Percentiles rank a stretch among this genome's conserved stretches.
phyloP scores from a whole-genome alignment of 2,113 vertebrate genomes.

The Cricetomys ansorgei region DNA sequence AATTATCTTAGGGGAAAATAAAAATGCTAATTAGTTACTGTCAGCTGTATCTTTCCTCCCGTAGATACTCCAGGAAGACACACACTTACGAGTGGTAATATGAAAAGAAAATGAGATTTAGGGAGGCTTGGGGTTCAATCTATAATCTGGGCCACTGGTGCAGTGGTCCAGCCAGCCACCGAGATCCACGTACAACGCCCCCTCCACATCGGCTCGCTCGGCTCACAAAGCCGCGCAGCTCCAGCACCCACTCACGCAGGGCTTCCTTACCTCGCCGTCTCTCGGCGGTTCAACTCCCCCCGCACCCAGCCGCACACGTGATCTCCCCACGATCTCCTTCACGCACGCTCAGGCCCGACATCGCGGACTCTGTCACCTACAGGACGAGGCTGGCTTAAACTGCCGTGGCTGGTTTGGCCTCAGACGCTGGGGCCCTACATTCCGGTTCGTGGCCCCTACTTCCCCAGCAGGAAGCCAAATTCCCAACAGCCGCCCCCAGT shows the following conservation, averaged over 20 bases:
- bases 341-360: not conserved
- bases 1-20: not conserved
- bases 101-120: not conserved
- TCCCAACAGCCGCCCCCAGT: fast-evolving
- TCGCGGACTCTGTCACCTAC: not conserved
- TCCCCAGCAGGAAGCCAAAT: not conserved
- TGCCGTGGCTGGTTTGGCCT: not conserved
- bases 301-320: not conserved
- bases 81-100: not conserved
- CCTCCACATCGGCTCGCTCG: not conserved
- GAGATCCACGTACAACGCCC: not conserved
- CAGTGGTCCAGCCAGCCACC: not conserved
- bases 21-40: not conserved
- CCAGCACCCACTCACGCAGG: not conserved
- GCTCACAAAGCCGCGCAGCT: not conserved
- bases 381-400: not conserved
- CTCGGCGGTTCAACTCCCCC: not conserved
- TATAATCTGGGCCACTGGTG: not conserved
- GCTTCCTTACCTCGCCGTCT: not conserved
- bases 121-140: not conserved
- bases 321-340: not conserved
- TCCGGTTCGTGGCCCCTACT: not conserved
- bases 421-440: not conserved
- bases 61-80: not conserved
- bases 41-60: not conserved